Evolutionary conservation across 2,888 invertebrate species (phyloP).

Genomic region (Leptinotarsa peninsularis): DNA sequence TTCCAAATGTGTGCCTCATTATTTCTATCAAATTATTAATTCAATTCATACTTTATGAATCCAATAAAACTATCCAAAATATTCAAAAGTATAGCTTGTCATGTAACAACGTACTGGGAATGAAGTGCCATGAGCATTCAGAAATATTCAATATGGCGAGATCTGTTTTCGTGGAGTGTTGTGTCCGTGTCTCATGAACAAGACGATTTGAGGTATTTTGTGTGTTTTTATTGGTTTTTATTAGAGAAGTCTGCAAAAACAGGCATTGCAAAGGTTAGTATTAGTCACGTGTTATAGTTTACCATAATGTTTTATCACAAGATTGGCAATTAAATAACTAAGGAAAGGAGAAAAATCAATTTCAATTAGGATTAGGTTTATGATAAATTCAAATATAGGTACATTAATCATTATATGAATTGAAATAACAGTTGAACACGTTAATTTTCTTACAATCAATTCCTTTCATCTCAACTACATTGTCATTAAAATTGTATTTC

Average conservation of each 20-base stretch:
- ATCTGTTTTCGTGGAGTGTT: constrained; percentile 47
- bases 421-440: neutral
- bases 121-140: constrained; percentile 36
- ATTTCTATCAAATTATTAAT: too few relatives aligned
- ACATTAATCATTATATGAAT: neutral
- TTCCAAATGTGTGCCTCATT: too few relatives aligned
- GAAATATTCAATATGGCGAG: constrained; percentile 53
- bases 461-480: too few relatives aligned
- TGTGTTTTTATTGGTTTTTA: constrained; percentile 36
- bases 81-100: neutral
- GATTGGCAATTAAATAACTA: neutral
- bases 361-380: constrained; percentile 29
- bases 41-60: too few relatives aligned
- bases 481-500: neutral
- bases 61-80: neutral
- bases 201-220: constrained; percentile 28
- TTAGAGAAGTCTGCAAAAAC: constrained; percentile 29
- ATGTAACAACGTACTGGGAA: constrained; percentile 18
- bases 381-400: neutral
- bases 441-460: neutral
- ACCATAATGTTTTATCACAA: neutral
- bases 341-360: constrained; percentile 35
- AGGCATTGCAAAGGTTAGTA: constrained; percentile 9
- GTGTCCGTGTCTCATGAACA: constrained; percentile 34
- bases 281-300: neutral